Evolutionary conservation across 92 coral and sea anemone species (phyloP).

Genomic region (Diadumene lineata): DNA sequence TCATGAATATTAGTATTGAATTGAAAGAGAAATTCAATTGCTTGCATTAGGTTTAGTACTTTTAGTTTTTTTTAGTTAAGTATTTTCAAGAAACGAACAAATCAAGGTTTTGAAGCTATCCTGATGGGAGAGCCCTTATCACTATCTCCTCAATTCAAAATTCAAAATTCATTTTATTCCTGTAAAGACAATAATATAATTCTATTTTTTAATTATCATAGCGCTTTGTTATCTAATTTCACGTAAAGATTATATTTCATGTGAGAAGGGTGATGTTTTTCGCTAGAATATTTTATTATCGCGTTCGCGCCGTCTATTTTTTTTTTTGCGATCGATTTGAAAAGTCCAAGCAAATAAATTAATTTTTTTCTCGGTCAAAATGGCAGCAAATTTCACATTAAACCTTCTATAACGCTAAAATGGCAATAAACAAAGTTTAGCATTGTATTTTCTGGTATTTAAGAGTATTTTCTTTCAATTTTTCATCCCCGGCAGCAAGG

Average conservation of each 20-base stretch:
- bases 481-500: neutral
- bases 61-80: neutral
- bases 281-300: too few relatives aligned
- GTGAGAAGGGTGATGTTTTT: neutral
- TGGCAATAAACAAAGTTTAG: neutral
- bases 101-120: conserved; percentile 14
- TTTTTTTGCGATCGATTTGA: too few relatives aligned
- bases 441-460: neutral
- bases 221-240: conserved; percentile 35
- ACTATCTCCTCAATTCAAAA: neutral
- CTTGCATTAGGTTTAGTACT: neutral
- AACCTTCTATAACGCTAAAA: neutral
- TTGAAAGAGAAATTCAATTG: neutral
- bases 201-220: conserved; percentile 33
- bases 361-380: too few relatives aligned
- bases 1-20: conserved; percentile 8
- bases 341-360: too few relatives aligned
- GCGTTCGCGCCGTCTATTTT: too few relatives aligned
- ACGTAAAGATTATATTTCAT: conserved; percentile 18
- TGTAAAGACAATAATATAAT: conserved; percentile 28
- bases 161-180: conserved; percentile 15
- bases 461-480: neutral
- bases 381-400: too few relatives aligned
- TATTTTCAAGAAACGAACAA: neutral
- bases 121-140: neutral